Percentiles rank a stretch among this genome's conserved stretches.
Evolutionary conservation across 2,113 vertebrate species (phyloP).

Genomic region (Clarias gariepinus): DNA sequence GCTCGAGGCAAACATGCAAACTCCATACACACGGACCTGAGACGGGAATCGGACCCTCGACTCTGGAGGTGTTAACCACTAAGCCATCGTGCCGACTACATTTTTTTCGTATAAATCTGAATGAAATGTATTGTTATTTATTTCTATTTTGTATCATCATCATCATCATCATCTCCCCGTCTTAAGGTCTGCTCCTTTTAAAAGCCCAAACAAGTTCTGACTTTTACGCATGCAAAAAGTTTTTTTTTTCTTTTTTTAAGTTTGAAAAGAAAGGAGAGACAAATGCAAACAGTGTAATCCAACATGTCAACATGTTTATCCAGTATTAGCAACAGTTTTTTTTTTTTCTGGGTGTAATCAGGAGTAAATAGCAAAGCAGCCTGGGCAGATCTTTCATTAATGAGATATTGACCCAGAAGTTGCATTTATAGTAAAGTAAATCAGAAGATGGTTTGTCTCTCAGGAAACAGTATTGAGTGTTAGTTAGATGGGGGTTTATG

Average conservation of each 20-base stretch:
- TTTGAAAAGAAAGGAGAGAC: background rate
- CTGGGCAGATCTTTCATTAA: background rate
- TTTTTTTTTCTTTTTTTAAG: background rate
- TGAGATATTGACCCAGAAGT: background rate
- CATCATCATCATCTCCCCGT: too few relatives aligned
- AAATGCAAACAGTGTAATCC: background rate
- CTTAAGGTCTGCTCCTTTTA: background rate
- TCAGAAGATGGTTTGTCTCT: background rate
- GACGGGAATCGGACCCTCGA: too few relatives aligned
- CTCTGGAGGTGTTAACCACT: too few relatives aligned
- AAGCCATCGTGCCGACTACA: background rate
- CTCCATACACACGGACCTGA: too few relatives aligned
- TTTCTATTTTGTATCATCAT: background rate
- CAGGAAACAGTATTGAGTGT: constrained; percentile 24
- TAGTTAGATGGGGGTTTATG: background rate
- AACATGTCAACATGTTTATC: background rate
- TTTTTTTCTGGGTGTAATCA: background rate
- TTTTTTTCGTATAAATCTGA: constrained; percentile 11
- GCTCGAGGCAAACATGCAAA: too few relatives aligned
- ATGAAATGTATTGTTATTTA: constrained; percentile 5
- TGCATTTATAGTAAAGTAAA: too few relatives aligned
- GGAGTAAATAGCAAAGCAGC: background rate
- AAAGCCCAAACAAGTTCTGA: background rate
- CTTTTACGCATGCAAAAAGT: background rate
- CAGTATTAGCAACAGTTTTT: background rate